Conservation (phyloP, 1,140 invertebrate genomes). For the Araneus ventricosus region DNA sequence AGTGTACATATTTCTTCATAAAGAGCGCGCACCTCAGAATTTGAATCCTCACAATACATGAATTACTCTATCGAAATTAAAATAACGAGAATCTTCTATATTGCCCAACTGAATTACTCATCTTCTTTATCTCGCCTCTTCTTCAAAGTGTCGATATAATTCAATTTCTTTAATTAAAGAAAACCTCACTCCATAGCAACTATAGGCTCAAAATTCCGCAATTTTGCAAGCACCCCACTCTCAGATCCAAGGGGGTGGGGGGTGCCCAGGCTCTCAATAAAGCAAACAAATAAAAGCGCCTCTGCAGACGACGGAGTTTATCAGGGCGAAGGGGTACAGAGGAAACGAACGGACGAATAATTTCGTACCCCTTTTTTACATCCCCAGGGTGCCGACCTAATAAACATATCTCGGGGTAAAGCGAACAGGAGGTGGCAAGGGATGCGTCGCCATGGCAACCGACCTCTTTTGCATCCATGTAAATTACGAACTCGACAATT, state of each 20-base stretch:
- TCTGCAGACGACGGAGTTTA: conserved; percentile 42
- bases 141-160: not conserved
- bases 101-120: not conserved
- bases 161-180: not conserved
- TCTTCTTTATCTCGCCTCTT: not conserved
- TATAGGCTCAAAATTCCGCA: not conserved
- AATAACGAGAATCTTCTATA: too few species aligned
- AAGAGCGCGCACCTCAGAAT: too few species aligned
- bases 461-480: conserved; percentile 73
- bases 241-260: not conserved
- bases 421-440: conserved; percentile 60
- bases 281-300: conserved; percentile 51
- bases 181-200: not conserved
- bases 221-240: conserved; percentile 48
- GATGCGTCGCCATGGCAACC: conserved; percentile 64
- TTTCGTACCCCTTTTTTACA: conserved; percentile 71
- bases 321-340: conserved; percentile 19
- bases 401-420: conserved; percentile 74
- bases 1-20: too few species aligned
- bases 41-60: too few species aligned
- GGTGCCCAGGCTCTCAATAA: not conserved
- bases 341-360: conserved; percentile 51
- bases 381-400: conserved; percentile 72
- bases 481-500: conserved; percentile 73
- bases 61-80: too few species aligned